These are phyloP conservation scores for Patiria pectinifera DNA, from an alignment of 53 echinoderm and acorn worm genomes.

Conservation along the genomic window DNA sequence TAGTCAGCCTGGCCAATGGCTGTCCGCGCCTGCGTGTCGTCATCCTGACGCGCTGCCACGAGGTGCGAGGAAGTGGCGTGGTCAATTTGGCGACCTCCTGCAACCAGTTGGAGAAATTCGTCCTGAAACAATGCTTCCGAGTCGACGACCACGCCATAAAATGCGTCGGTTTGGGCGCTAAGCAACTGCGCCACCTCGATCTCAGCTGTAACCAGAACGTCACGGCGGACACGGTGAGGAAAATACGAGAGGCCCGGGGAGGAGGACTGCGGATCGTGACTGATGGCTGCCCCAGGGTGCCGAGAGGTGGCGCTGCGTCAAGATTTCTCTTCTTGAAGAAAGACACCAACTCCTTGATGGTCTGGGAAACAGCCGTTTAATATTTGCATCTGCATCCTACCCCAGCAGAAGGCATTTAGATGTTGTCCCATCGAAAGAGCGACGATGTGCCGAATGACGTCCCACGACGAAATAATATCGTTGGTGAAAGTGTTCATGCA, in stretches of 20 bases:
- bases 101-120: constrained; percentile 36
- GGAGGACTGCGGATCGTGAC: constrained; percentile 44
- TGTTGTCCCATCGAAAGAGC: too few relatives aligned
- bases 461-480: too few relatives aligned
- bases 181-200: constrained; percentile 51
- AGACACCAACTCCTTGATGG: constrained; percentile 14
- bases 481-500: too few relatives aligned
- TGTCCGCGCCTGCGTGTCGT: constrained; percentile 43
- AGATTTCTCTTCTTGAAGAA: constrained; percentile 49
- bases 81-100: constrained; percentile 55
- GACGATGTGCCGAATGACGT: too few relatives aligned
- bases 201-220: constrained; percentile 72
- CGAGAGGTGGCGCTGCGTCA: constrained; percentile 32
- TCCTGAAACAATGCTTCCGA: constrained; percentile 58
- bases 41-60: constrained; percentile 68
- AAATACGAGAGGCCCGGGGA: constrained; percentile 18
- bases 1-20: constrained; percentile 31
- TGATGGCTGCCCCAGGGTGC: constrained; percentile 65
- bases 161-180: constrained; percentile 57
- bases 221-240: constrained; percentile 48
- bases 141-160: constrained; percentile 67
- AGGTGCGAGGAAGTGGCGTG: constrained; percentile 57
- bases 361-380: constrained; percentile 61
- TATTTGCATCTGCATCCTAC: not conserved
- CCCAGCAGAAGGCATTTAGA: too few relatives aligned